Base-by-base conservation (phyloP, 2,888 invertebrate genomes). In the Drosophila borborema region DNA sequence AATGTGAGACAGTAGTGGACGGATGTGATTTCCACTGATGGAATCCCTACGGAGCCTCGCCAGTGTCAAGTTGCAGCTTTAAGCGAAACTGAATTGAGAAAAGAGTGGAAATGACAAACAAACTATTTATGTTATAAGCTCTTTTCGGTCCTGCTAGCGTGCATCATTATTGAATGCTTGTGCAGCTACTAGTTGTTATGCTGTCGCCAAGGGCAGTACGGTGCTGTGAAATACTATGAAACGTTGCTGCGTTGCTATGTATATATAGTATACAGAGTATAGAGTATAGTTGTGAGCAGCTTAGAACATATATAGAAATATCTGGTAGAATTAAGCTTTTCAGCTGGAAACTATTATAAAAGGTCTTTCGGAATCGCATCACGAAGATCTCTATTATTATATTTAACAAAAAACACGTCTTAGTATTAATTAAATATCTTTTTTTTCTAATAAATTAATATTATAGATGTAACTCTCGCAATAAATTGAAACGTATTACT, bases 101-200 rank as follows among this genome's bases (percentile, higher is more conserved):
- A 23, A 20, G 20, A 38, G 38, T 16, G 9, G 53, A 20, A 23
- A 9, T 23, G 38, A 23, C 53, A 54, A 36, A 54, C 53, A 23
- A 54, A 54, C 51, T 51, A 38, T 54, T 54, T 54, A 38, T 54
- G 38, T 18, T 38, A 38, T 38, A 54, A 38, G 53, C 53, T 54
- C 53, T 16, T 38, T 54, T 23, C 53, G 20, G 5, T 54, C 23
- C 53, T 20, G 20, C 14, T 9, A 3, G 14, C 36, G 14, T 1
- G 23, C 38, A 54, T 16, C 38, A 54, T 54, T 38, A 54, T 51
- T 51, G 51, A 51, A 51, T 36, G 7, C 51, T 51, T 14, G 3
- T 38, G 20, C 36, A 38, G 53, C 53, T 2, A 36, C 53, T 2
- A 36, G 36, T 36, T 53, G 10, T 14, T 18, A 18, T 36, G 18